Conservation (phyloP, 1,140 invertebrate species). For the Thalassaphorura encarpata region DNA sequence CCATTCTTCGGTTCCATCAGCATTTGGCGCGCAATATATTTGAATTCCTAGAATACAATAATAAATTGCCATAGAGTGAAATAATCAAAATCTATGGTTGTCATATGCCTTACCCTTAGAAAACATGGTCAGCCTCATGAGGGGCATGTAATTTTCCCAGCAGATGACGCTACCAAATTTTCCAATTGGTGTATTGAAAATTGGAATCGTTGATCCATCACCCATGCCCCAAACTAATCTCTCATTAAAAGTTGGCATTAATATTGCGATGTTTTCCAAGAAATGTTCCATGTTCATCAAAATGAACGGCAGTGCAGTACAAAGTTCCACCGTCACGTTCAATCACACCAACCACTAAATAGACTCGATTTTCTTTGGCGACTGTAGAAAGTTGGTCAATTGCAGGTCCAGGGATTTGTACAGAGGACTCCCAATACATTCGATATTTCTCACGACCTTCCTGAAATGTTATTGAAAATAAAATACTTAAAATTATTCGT, state of each 20-base stretch:
- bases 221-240: slow-evolving; percentile 22
- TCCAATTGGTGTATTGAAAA: slow-evolving; percentile 21
- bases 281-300: slow-evolving; percentile 10
- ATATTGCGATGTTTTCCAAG: slow-evolving; percentile 27
- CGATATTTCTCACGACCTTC: slow-evolving; percentile 13
- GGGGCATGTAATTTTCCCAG: slow-evolving; percentile 37
- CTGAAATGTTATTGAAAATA: slow-evolving; percentile 2
- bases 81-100: neutral
- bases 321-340: slow-evolving; percentile 14
- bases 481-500: neutral
- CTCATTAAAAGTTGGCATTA: slow-evolving; percentile 20
- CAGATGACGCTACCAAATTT: slow-evolving; percentile 33
- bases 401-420: slow-evolving; percentile 22
- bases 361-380: slow-evolving; percentile 14
- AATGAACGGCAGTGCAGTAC: slow-evolving; percentile 32
- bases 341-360: slow-evolving; percentile 22
- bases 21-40: slow-evolving; percentile 26
- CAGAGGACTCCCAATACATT: slow-evolving; percentile 19
- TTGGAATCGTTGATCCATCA: slow-evolving; percentile 23
- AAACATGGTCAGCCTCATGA: slow-evolving; percentile 20
- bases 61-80: neutral
- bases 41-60: slow-evolving; percentile 18
- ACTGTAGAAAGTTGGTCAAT: slow-evolving; percentile 10
- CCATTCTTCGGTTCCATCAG: slow-evolving; percentile 19
- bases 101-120: slow-evolving; percentile 14